These are phyloP conservation scores for Acrossocheilus wenchowensis DNA, from an alignment of 2,797 vertebrate species.

Conservation along the genomic window DNA sequence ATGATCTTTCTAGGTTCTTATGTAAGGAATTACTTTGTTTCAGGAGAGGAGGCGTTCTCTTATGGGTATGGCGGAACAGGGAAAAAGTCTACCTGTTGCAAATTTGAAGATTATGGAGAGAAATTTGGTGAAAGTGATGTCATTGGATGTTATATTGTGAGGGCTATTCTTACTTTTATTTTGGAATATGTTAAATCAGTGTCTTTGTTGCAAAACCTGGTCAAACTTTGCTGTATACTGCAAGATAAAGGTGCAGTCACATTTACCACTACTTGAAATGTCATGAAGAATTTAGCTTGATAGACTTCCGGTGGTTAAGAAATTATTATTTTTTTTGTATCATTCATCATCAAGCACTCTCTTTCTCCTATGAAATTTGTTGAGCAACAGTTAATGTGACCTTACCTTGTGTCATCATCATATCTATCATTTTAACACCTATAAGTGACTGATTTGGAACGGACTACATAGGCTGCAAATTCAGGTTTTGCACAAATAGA, in stretches of 20 bases:
- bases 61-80: slow-evolving; percentile 85
- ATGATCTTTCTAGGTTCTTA: not conserved
- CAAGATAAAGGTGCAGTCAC: not conserved
- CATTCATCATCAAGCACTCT: not conserved
- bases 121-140: slow-evolving; percentile 89
- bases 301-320: not conserved
- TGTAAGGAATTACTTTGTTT: not conserved
- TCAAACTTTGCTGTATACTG: not conserved
- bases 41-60: slow-evolving; percentile 88
- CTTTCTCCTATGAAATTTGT: not conserved
- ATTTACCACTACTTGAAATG: too few species aligned
- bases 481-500: not conserved
- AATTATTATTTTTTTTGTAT: not conserved
- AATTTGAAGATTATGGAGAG: slow-evolving; percentile 87
- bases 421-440: not conserved
- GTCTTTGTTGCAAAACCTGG: not conserved
- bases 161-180: slow-evolving; percentile 46
- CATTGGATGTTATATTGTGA: slow-evolving; percentile 86
- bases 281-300: not conserved
- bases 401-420: not conserved
- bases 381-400: not conserved
- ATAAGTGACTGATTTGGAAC: not conserved
- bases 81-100: slow-evolving; percentile 84
- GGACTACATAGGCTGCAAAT: not conserved
- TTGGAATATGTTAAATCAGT: not conserved